A percentile compares a stretch with the other conserved stretches of the same genome.
Evolutionary conservation across 1,140 invertebrate species (phyloP).

Genomic region (Lasioglossum baleicum): DNA sequence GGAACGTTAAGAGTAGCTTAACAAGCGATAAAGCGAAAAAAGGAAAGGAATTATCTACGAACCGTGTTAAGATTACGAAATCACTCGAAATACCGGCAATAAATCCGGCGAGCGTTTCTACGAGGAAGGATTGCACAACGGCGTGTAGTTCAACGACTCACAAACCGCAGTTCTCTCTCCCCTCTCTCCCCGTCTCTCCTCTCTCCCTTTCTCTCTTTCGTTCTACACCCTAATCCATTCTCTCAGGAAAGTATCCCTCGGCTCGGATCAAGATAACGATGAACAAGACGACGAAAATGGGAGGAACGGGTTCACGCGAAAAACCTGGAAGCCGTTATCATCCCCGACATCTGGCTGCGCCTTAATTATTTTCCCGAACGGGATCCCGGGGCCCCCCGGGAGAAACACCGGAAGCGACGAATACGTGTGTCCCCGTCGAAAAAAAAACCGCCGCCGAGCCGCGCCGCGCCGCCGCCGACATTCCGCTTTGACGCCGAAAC

Average conservation of each 20-base stretch:
- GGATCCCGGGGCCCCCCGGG: slow-evolving; percentile 56
- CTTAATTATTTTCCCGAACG: slow-evolving; percentile 69
- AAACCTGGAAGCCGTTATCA: slow-evolving; percentile 32
- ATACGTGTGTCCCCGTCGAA: slow-evolving; percentile 38
- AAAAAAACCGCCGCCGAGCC: not conserved
- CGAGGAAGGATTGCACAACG: slow-evolving; percentile 31
- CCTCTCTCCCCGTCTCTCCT: not conserved
- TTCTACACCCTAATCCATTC: slow-evolving; percentile 29
- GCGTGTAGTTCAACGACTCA: slow-evolving; percentile 35
- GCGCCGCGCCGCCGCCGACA: slow-evolving; percentile 22
- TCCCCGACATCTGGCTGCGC: slow-evolving; percentile 47
- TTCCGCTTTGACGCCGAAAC: slow-evolving; percentile 65
- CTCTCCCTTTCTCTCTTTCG: not conserved
- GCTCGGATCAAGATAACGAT: slow-evolving; percentile 35
- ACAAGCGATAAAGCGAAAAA: not conserved
- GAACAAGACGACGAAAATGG: slow-evolving; percentile 45
- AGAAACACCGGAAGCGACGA: slow-evolving; percentile 59
- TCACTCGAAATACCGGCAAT: slow-evolving; percentile 33
- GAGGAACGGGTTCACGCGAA: slow-evolving; percentile 39
- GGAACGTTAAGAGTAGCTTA: not conserved
- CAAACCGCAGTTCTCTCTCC: slow-evolving; percentile 9
- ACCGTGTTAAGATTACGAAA: slow-evolving; percentile 40
- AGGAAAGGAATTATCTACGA: slow-evolving; percentile 2
- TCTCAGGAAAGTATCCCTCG: slow-evolving; percentile 30
- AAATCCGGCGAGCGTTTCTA: slow-evolving; percentile 37